These are phyloP conservation scores for Incurvaria masculella DNA, from an alignment of 2,888 invertebrate genomes.

Conservation along the genomic window DNA sequence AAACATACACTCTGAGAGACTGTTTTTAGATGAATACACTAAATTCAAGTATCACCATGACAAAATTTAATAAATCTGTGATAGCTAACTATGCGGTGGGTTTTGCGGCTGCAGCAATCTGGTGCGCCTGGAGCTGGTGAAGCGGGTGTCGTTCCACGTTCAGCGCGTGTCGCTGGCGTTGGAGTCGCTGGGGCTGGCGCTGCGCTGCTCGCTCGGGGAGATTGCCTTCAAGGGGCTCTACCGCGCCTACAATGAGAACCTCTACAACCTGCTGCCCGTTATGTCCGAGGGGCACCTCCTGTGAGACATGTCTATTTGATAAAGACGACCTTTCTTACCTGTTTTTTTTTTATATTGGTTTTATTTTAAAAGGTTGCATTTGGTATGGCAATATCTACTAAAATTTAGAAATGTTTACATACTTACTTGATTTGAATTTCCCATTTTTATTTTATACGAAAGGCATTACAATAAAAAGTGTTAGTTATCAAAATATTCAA, in stretches of 20 bases:
- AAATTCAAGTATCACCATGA: too few species aligned
- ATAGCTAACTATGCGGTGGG: background rate
- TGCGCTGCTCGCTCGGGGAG: constrained; percentile 44
- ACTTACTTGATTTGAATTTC: background rate
- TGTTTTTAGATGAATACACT: too few species aligned
- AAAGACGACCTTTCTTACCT: constrained; percentile 18
- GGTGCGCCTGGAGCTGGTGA: constrained; percentile 37
- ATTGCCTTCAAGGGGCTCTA: constrained; percentile 43
- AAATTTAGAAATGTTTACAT: background rate
- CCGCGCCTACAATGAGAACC: constrained; percentile 48
- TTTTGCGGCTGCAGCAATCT: constrained; percentile 32
- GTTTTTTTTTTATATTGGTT: too few species aligned
- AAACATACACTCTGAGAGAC: too few species aligned
- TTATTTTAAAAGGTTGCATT: too few species aligned
- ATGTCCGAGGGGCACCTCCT: constrained; percentile 47
- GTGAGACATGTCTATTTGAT: too few species aligned
- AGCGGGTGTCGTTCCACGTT: constrained; percentile 43
- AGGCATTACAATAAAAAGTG: too few species aligned
- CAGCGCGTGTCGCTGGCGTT: constrained; percentile 37
- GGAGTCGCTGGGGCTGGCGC: constrained; percentile 37
- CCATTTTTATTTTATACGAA: background rate
- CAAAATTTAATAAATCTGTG: too few species aligned
- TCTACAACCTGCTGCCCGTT: constrained; percentile 46
- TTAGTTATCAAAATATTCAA: too few species aligned
- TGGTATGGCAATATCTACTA: constrained; percentile 3